Evolutionary conservation across 2,797 vertebrate species (phyloP), one percentile per base, ranked within the genome.

Genomic region (Macrochelys suwanniensis): DNA sequence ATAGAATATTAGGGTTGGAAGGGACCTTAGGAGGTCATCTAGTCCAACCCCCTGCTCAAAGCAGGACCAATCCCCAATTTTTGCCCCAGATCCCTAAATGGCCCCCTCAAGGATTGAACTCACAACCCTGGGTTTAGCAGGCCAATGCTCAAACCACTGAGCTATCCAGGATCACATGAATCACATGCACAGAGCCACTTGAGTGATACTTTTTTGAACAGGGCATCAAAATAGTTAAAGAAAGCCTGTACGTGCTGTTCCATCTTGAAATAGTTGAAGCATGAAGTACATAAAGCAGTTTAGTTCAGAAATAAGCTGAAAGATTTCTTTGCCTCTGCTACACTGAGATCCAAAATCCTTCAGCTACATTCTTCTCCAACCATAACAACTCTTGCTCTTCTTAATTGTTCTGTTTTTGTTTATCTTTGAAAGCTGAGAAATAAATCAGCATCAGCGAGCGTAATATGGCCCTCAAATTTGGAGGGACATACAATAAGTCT

Each of bases 351-450:
- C 71, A 91, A 95, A 89, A 88, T 82, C 4, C 86, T 54, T 88
- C 42, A 88, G 56, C 57, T 54, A 28, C 12, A 57, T 21, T 74
- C 96, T 95, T 47, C 77, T 12, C 53, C 89, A 88, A 89, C 51
- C 90, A 87, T 1, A 11, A 10, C 81, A 88, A 87, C 31, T 21
- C 4, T 90, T 80, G 11, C 65, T 94, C 80, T 82, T 74, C 51
- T 84, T 31, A 49, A 87, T 82, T 91, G 31, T 94, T 93, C 80
- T 86, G 96, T 82, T 1, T 2, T 76, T 88, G 80, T 88, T 87
- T 93, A 51, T 84, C 85, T 92, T 85, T 80, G 23, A 84, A 85
- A 53, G 45, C 47, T 91, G 68, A 96, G 45, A 94, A 96, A 89
- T 90, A 82, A 94, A 83, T 89, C 33, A 92, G 57, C 85, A 87